Percentiles rank a stretch among this genome's conserved stretches.
Conservation (phyloP, 2,797 vertebrate genomes). For the Chloroceryle amazona region DNA sequence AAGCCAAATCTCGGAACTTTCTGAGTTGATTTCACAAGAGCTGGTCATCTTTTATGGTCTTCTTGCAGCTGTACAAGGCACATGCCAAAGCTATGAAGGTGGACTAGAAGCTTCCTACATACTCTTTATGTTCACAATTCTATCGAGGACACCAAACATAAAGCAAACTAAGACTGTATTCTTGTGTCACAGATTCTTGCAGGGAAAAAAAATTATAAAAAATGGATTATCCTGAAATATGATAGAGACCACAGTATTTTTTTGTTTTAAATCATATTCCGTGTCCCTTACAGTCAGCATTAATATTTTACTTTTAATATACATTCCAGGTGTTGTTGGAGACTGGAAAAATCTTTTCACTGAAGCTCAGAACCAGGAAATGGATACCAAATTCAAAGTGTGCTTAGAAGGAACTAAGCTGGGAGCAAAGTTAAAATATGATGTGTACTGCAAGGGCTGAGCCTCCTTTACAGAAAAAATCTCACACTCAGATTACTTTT, state of each 20-base stretch:
- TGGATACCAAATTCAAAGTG: slow-evolving; percentile 81
- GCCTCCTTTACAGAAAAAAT: background rate
- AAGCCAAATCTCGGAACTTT: background rate
- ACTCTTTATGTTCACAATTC: background rate
- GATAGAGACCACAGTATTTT: background rate
- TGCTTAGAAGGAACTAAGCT: slow-evolving; percentile 81
- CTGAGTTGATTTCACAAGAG: background rate
- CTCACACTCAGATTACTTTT: background rate
- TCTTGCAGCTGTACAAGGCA: background rate
- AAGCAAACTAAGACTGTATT: background rate
- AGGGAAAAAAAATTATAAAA: background rate
- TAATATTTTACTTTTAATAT: slow-evolving; percentile 1
- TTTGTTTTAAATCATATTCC: background rate
- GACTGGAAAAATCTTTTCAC: slow-evolving; percentile 85
- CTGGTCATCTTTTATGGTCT: background rate
- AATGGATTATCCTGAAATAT: background rate
- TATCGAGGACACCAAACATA: background rate
- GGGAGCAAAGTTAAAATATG: slow-evolving; percentile 80
- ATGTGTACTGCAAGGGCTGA: slow-evolving; percentile 78
- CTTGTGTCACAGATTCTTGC: background rate
- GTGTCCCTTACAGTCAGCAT: background rate
- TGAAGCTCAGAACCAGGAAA: slow-evolving; percentile 80
- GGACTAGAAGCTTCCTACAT: background rate
- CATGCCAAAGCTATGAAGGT: background rate
- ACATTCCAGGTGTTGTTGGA: slow-evolving; percentile 79